These are phyloP conservation scores for Diabrotica balteata DNA, from an alignment of 2,888 invertebrate species.

Conservation along the genomic window DNA sequence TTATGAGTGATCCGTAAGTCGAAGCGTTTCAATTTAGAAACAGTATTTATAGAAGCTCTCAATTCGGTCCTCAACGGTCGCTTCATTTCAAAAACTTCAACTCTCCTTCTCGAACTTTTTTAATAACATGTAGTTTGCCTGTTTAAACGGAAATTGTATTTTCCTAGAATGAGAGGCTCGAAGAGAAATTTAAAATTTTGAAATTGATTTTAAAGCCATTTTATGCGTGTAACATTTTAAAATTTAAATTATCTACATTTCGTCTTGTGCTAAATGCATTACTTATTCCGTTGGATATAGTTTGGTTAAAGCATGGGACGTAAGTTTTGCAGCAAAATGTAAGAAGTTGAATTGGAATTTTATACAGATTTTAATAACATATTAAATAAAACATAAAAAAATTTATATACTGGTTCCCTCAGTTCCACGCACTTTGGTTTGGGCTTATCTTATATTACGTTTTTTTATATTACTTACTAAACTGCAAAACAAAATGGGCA, in stretches of 20 bases:
- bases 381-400: no score
- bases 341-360: no score
- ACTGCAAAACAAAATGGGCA: no score
- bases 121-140: slow-evolving; percentile 28
- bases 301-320: no score
- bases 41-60: slow-evolving; percentile 20
- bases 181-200: slow-evolving; percentile 13
- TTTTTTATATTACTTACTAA: no score
- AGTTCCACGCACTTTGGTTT: no score
- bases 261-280: no score
- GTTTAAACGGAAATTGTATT: slow-evolving; percentile 30
- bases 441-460: no score
- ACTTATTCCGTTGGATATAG: no score
- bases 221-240: slow-evolving; percentile 10
- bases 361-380: no score
- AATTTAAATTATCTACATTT: slow-evolving; percentile 3
- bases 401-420: no score
- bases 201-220: slow-evolving; percentile 17
- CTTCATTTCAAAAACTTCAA: slow-evolving; percentile 23
- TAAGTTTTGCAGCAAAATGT: no score
- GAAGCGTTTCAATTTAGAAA: slow-evolving; percentile 14
- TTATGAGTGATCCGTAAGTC: background rate
- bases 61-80: slow-evolving; percentile 20
- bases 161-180: slow-evolving; percentile 15
- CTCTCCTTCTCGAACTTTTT: slow-evolving; percentile 25